Conservation (phyloP, 2,888 invertebrate genomes). For the Dryomyza anilis region DNA sequence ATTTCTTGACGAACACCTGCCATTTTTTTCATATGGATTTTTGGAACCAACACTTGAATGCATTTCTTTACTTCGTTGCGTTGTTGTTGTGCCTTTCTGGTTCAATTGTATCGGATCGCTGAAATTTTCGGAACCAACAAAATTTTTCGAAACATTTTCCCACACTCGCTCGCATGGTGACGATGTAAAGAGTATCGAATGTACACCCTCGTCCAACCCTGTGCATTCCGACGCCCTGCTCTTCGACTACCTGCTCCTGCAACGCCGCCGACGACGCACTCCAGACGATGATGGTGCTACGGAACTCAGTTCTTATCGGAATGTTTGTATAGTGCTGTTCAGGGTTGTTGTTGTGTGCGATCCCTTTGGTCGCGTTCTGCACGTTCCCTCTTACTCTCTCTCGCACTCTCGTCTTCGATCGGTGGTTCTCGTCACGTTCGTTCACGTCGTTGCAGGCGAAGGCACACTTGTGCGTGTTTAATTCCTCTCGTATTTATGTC, state of each 20-base stretch:
- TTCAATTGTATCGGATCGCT: slow-evolving; percentile 23
- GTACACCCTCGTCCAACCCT: slow-evolving; percentile 8
- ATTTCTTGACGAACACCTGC: slow-evolving; percentile 59
- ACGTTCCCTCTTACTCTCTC: slow-evolving; percentile 28
- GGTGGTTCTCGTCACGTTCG: background rate
- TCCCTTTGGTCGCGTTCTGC: too few species aligned
- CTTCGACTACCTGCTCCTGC: slow-evolving; percentile 1
- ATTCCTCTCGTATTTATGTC: slow-evolving; percentile 28
- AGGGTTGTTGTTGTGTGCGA: slow-evolving; percentile 22
- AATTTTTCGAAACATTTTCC: slow-evolving; percentile 52
- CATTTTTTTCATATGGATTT: slow-evolving; percentile 51
- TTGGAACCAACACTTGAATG: slow-evolving; percentile 45
- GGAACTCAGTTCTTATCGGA: slow-evolving; percentile 22
- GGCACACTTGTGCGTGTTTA: slow-evolving; percentile 39
- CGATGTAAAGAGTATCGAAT: slow-evolving; percentile 6
- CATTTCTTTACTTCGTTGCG: slow-evolving; percentile 39
- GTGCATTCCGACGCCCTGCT: slow-evolving; percentile 1
- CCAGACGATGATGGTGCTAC: too few species aligned
- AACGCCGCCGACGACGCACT: background rate
- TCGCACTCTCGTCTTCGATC: slow-evolving; percentile 1
- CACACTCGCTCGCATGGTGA: slow-evolving; percentile 44
- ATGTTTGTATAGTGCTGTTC: background rate
- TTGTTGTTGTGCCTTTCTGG: background rate
- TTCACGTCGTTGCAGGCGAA: slow-evolving; percentile 32
- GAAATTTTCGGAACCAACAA: slow-evolving; percentile 28